A percentile compares a stretch with the other conserved stretches of the same genome.
These are phyloP conservation scores for Danio aesculapii DNA, from an alignment of 2,797 vertebrate genomes.

Conservation along the genomic window DNA sequence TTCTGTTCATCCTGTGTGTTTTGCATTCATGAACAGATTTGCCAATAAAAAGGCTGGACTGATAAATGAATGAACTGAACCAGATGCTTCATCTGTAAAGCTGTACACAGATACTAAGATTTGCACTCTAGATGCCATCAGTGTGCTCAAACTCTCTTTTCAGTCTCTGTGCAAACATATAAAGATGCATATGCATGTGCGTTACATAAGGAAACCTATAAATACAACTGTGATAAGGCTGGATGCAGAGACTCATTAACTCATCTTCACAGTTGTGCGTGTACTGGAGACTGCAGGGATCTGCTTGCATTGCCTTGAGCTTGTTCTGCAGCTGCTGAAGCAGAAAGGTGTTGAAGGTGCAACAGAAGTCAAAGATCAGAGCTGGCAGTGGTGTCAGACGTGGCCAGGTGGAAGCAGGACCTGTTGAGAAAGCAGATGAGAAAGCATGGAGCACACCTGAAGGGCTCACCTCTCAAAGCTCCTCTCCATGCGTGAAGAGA, in stretches of 20 bases:
- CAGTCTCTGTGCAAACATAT: not conserved
- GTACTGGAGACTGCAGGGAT: not conserved
- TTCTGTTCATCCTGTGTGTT: not conserved
- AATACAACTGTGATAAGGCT: not conserved
- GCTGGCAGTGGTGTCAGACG: slow-evolving; percentile 20
- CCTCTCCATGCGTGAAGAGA: slow-evolving; percentile 18
- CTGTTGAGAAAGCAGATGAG: slow-evolving; percentile 32
- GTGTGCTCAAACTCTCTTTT: not conserved
- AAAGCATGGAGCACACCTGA: slow-evolving; percentile 4
- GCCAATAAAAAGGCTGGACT: slow-evolving; percentile 1
- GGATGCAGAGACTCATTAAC: not conserved
- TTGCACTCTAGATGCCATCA: not conserved
- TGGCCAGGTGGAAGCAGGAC: slow-evolving; percentile 8
- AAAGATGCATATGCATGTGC: not conserved
- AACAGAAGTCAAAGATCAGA: slow-evolving; percentile 26
- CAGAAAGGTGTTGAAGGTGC: slow-evolving; percentile 7
- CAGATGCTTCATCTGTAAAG: not conserved
- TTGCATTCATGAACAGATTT: slow-evolving; percentile 4
- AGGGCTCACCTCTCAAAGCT: slow-evolving; percentile 15
- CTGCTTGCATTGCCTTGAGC: not conserved
- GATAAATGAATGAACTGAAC: not conserved
- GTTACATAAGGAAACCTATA: not conserved
- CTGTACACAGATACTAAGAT: not conserved
- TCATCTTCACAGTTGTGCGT: not conserved
- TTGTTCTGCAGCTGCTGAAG: not conserved